Percentiles rank a stretch among this genome's conserved stretches.
Conservation (phyloP, 1,140 invertebrate genomes). For the Hyles euphorbiae region DNA sequence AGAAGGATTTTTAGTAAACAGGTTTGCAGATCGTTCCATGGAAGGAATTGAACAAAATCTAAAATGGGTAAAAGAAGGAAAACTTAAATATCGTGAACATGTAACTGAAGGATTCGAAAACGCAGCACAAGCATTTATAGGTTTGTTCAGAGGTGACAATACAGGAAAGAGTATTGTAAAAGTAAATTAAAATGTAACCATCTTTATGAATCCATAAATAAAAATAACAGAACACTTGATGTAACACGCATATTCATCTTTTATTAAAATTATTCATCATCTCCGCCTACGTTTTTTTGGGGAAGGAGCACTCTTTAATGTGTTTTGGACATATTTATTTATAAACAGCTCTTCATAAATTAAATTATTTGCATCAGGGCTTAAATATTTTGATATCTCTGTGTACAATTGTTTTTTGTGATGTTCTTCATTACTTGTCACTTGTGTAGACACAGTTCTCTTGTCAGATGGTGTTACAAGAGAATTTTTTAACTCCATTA, state of each 20-base stretch:
- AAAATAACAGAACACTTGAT: no score
- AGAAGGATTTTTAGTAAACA: conserved; percentile 77
- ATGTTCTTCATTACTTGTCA: conserved; percentile 30
- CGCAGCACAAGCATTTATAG: conserved; percentile 79
- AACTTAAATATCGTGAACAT: conserved; percentile 79
- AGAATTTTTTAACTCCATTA: conserved; percentile 41
- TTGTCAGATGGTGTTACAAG: conserved; percentile 21
- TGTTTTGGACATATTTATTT: conserved; percentile 39
- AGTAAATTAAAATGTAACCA: conserved; percentile 26
- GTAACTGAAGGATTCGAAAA: conserved; percentile 80
- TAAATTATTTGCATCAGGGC: conserved; percentile 43
- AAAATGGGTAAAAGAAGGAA: conserved; percentile 76
- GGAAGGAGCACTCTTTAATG: conserved; percentile 11
- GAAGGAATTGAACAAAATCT: conserved; percentile 78
- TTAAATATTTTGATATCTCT: conserved; percentile 59
- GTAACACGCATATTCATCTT: no score
- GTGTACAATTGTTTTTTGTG: conserved; percentile 52
- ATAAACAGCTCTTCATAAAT: conserved; percentile 66
- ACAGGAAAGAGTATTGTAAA: conserved; percentile 80
- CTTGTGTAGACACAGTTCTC: conserved; percentile 31
- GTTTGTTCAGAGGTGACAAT: conserved; percentile 79
- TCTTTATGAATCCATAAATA: no score
- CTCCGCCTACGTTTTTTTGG: conserved; percentile 18
- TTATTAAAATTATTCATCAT: no score
- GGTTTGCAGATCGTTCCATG: conserved; percentile 70